phyloP scores from a whole-genome alignment of 2,113 vertebrate genomes.

The Serilophus lunatus region DNA sequence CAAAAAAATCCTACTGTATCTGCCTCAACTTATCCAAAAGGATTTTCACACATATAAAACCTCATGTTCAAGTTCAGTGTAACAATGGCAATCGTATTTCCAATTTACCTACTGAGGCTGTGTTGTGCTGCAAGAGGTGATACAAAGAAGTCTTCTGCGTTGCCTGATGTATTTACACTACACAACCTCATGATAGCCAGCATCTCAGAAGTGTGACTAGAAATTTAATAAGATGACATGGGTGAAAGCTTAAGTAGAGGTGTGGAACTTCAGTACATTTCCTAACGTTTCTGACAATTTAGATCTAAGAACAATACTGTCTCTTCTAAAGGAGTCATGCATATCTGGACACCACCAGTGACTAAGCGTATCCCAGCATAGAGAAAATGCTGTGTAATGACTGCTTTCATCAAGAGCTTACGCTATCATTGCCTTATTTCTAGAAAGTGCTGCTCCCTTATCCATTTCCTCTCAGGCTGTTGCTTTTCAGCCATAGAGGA shows the following conservation, averaged over 20 bases:
- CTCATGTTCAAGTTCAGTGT: neutral
- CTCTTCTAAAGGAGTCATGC: neutral
- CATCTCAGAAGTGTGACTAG: neutral
- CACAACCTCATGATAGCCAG: neutral
- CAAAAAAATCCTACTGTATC: neutral
- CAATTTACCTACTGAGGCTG: neutral
- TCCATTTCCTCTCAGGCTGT: neutral
- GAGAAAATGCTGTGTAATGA: neutral
- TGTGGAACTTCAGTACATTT: neutral
- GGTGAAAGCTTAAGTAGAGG: neutral
- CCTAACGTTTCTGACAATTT: neutral
- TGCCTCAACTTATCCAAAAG: neutral
- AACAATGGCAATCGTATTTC: neutral
- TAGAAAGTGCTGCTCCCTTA: neutral
- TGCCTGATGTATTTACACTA: neutral
- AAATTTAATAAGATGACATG: neutral
- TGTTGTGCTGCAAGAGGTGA: neutral
- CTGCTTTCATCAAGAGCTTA: neutral
- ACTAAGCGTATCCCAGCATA: neutral
- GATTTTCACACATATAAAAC: neutral
- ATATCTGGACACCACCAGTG: neutral
- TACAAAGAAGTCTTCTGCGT: neutral
- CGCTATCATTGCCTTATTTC: neutral
- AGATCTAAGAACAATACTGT: neutral
- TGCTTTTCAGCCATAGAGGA: neutral